Base-by-base conservation (phyloP, 1,140 invertebrate genomes). In the Meloidogyne chitwoodi region DNA sequence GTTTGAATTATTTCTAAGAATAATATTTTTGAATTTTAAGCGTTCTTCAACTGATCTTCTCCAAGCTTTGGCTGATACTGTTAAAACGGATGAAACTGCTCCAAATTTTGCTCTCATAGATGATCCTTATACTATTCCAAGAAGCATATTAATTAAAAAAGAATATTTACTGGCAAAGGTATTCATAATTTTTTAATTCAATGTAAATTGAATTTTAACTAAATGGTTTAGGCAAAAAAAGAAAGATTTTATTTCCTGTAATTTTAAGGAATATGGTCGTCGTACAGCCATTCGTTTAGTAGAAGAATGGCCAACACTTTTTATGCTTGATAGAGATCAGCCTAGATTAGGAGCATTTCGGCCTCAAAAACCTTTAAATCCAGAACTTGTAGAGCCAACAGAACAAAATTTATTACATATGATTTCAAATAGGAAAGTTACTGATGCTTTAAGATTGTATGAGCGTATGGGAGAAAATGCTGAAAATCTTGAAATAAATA, bases 261-360 rank as follows among this genome's bases (percentile, higher is more conserved):
- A 76, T 22, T 22, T 82, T 74, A 16, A 85, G 82, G 86, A 86
- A 68, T 75, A 81, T 67, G 84, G 84, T 62, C 77, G 77, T 44
- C 76, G 84, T 19, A 79, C 84, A 29, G 84, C 84, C 1, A 81
- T 84, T 48, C 79, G 81, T 73, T 67, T 86, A 12, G 84, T 83
- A 12, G 69, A 78, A 29, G 86, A 86, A 85, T 86, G 86, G 86
- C 85, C 85, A 12, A 87, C 86, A 12, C 72, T 86, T 8, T 87
- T 86, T 69, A 81, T 81, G 68, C 87, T 84, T 61, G 85, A 86
- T 63, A 73, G 83, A 63, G 85, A 86, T 76, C 44, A 85, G 29
- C 85, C 85, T 8, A 48, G 80, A n/a, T 63, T 86, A 4, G 65
- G 64, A 1, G 84, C 68, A 14, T 86, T 86, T 65, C 79, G 79